These are phyloP conservation scores for Prosopocoilus inquinatus DNA, from an alignment of 2,888 invertebrate species.

Conservation along the genomic window DNA sequence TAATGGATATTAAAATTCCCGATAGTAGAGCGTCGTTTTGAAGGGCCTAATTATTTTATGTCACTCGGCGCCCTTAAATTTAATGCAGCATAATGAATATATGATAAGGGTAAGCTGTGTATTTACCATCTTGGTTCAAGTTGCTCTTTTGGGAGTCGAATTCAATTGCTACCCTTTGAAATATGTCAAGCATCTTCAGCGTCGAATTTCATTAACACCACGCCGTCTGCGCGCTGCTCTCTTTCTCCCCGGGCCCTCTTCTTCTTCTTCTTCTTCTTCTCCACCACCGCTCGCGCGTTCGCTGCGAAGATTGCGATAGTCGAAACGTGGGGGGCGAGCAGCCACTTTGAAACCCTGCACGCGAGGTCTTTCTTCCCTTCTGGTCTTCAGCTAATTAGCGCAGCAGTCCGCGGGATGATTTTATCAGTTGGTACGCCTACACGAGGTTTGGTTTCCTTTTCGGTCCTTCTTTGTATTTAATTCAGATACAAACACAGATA, in stretches of 20 bases:
- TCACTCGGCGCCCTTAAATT: slow-evolving; percentile 24
- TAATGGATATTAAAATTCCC: slow-evolving; percentile 7
- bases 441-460: too few relatives aligned
- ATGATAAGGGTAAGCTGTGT: slow-evolving; percentile 45
- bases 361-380: too few relatives aligned
- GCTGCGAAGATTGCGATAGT: too few relatives aligned
- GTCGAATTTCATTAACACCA: slow-evolving; percentile 35
- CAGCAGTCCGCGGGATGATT: too few relatives aligned
- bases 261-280: too few relatives aligned
- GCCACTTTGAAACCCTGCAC: too few relatives aligned
- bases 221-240: not conserved
- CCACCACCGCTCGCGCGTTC: too few relatives aligned
- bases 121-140: slow-evolving; percentile 42
- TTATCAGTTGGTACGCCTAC: too few relatives aligned
- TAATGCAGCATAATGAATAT: slow-evolving; percentile 48
- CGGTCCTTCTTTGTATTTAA: too few relatives aligned
- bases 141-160: slow-evolving; percentile 47
- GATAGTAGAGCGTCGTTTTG: not conserved
- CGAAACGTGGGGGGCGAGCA: too few relatives aligned
- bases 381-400: too few relatives aligned
- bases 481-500: too few relatives aligned
- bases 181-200: slow-evolving; percentile 39
- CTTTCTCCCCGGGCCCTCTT: not conserved
- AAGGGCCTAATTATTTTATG: slow-evolving; percentile 17
- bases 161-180: slow-evolving; percentile 49